Conservation (phyloP, 2,888 invertebrate species). For the Busseola fusca region DNA sequence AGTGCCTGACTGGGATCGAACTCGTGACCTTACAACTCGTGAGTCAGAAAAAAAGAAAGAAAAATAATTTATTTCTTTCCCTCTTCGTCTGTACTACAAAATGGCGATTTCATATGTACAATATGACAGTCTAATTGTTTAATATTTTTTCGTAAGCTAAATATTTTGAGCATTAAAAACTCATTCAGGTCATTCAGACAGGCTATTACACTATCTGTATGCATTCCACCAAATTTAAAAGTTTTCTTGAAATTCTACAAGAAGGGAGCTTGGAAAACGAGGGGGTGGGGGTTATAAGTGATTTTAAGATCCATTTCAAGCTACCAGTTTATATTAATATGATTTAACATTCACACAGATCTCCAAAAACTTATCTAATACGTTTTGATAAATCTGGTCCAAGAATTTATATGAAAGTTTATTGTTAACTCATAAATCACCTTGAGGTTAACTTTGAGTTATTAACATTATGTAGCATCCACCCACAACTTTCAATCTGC, state of each 20-base stretch:
- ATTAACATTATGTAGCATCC: neutral
- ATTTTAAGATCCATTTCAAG: neutral
- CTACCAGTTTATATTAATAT: neutral
- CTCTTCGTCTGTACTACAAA: neutral
- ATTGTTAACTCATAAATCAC: neutral
- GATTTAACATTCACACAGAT: neutral
- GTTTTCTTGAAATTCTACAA: slow-evolving; percentile 30
- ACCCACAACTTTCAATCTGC: neutral
- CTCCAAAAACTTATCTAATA: neutral
- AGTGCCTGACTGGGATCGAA: no score
- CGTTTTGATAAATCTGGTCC: neutral
- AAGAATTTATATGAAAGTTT: neutral
- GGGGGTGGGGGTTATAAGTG: neutral
- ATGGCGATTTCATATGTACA: no score
- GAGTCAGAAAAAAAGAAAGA: no score
- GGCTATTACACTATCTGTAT: slow-evolving; percentile 41
- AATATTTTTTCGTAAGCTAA: slow-evolving; percentile 18
- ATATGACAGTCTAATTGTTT: neutral
- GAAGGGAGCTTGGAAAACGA: neutral
- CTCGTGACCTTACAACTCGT: no score
- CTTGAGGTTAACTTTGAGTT: neutral
- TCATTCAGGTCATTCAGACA: slow-evolving; percentile 42
- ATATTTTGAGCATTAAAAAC: slow-evolving; percentile 52
- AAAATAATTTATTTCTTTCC: no score
- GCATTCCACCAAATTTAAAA: slow-evolving; percentile 25